These are phyloP conservation scores for Syndactyla subalaris DNA, from an alignment of 2,797 vertebrate genomes.

Conservation along the genomic window DNA sequence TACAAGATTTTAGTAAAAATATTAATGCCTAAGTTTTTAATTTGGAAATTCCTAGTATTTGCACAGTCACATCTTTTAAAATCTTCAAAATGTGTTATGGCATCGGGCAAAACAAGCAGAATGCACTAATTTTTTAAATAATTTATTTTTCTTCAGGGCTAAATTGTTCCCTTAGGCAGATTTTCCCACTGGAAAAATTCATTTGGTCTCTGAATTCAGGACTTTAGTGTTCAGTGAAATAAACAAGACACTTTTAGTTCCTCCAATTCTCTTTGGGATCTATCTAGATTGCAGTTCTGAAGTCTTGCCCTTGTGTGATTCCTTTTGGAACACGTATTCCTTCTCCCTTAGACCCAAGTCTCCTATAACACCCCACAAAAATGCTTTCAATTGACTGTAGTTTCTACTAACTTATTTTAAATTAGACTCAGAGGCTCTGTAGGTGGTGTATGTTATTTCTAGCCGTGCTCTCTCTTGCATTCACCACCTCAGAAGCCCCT, in stretches of 20 bases:
- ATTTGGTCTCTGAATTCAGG: not conserved
- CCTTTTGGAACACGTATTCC: not conserved
- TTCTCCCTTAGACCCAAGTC: not conserved
- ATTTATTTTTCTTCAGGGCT: not conserved
- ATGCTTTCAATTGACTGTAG: not conserved
- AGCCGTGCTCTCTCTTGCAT: not conserved
- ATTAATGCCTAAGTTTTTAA: not conserved
- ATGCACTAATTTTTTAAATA: not conserved
- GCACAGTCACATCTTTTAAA: not conserved
- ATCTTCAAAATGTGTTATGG: not conserved
- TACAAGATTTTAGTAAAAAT: not conserved
- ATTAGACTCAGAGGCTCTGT: not conserved
- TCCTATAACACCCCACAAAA: not conserved
- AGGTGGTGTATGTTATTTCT: not conserved
- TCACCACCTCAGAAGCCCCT: not conserved
- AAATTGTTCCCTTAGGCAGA: conserved; percentile 23
- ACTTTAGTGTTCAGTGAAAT: not conserved
- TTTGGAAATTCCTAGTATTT: not conserved
- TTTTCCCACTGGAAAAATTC: not conserved
- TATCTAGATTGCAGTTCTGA: not conserved
- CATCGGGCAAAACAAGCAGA: not conserved
- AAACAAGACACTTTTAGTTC: not conserved
- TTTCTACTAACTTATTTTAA: not conserved
- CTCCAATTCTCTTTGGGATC: not conserved
- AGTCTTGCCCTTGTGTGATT: not conserved